A percentile compares a stretch with the other conserved stretches of the same genome.
Evolutionary conservation across 1,140 invertebrate species (phyloP).

Genomic region (Radopholus similis): DNA sequence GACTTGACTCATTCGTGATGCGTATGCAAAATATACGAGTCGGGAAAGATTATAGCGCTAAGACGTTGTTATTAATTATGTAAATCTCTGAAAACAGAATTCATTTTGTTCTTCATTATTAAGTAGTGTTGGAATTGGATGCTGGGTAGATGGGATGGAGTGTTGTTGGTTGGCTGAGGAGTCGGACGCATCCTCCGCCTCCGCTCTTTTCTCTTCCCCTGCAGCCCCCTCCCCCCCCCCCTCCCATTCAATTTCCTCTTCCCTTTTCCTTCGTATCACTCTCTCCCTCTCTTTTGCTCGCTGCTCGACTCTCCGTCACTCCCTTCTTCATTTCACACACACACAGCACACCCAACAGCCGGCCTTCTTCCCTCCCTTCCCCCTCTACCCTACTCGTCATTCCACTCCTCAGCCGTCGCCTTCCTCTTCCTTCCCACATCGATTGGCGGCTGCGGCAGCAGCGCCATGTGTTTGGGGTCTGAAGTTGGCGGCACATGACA

Average conservation of each 20-base stretch:
- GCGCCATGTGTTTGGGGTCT: neutral
- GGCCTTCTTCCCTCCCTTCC: neutral
- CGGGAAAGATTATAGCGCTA: too few species aligned
- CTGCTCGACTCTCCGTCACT: neutral
- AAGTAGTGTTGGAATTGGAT: too few species aligned
- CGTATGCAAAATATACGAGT: too few species aligned
- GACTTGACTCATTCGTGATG: too few species aligned
- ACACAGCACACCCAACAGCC: neutral
- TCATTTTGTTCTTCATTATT: too few species aligned
- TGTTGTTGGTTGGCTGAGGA: neutral
- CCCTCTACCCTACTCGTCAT: neutral
- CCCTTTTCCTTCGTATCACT: neutral
- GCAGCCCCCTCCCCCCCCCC: neutral
- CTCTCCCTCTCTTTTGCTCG: neutral
- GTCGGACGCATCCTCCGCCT: neutral
- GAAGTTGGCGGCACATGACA: too few species aligned
- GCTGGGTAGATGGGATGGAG: neutral
- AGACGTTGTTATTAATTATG: too few species aligned
- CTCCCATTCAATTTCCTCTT: neutral
- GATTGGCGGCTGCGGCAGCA: neutral
- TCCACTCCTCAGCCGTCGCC: neutral
- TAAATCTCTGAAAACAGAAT: too few species aligned
- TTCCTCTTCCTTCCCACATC: neutral
- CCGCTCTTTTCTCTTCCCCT: neutral
- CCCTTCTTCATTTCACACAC: neutral